Evolutionary conservation across 2,113 vertebrate species (phyloP).

Genomic region (Dromas ardeola): DNA sequence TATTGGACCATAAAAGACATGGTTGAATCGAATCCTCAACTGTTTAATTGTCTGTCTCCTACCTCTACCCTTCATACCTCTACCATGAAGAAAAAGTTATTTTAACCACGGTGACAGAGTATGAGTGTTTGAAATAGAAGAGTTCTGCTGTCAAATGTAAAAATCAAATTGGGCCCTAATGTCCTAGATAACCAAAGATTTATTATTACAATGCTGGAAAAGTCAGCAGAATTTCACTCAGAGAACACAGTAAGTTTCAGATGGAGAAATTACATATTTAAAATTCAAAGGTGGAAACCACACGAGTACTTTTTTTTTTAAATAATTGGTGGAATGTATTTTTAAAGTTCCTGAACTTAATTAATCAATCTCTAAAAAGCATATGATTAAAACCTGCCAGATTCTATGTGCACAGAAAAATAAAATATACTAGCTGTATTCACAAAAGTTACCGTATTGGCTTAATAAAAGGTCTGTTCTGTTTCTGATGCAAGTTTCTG

Average conservation of each 20-base stretch:
- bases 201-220: background rate
- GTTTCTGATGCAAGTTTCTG: background rate
- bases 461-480: background rate
- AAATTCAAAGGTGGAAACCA: constrained; percentile 35
- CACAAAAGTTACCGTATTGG: background rate
- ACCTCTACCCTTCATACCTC: background rate
- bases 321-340: constrained; percentile 35
- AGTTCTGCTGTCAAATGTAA: background rate
- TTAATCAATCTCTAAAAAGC: constrained; percentile 45
- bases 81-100: background rate
- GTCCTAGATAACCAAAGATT: background rate
- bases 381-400: background rate
- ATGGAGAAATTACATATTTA: background rate
- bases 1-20: background rate
- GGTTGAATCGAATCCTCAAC: background rate
- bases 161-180: background rate
- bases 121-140: background rate
- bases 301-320: background rate
- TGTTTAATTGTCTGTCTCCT: background rate
- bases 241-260: background rate
- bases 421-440: background rate
- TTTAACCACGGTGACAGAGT: background rate
- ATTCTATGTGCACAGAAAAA: background rate
- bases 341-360: constrained; percentile 58
- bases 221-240: background rate